A percentile compares a stretch with the other conserved stretches of the same genome.
Evolutionary conservation across 2,113 vertebrate genomes (phyloP).

Genomic region (Prietella phreatophila): DNA sequence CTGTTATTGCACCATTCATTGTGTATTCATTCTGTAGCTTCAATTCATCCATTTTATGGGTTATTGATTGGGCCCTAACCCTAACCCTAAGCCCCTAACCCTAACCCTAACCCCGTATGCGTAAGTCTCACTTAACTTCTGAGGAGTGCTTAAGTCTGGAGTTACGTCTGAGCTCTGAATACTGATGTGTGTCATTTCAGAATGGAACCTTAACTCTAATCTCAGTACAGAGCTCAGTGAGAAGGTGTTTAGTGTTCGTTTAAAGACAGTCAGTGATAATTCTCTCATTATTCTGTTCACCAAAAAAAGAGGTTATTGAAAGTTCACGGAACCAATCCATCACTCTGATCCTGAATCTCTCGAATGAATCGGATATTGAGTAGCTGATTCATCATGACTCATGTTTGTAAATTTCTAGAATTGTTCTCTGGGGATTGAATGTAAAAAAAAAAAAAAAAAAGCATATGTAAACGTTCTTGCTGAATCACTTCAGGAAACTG

Average conservation of each 20-base stretch:
- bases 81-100: too few species aligned
- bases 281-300: neutral
- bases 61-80: neutral
- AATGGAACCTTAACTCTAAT: neutral
- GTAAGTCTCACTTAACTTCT: neutral
- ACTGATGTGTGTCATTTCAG: neutral
- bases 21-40: neutral
- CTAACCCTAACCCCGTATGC: too few species aligned
- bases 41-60: conserved; percentile 1
- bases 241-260: neutral
- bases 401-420: neutral
- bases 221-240: neutral
- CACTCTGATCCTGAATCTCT: neutral
- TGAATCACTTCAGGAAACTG: conserved; percentile 6
- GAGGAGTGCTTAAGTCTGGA: neutral
- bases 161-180: neutral
- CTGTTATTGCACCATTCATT: neutral
- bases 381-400: neutral
- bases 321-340: neutral
- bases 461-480: neutral
- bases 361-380: neutral
- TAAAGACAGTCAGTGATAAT: neutral
- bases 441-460: neutral
- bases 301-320: neutral
- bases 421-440: neutral